Base-by-base conservation (phyloP, 1,140 invertebrate genomes). In the Euglossa dilemma region DNA sequence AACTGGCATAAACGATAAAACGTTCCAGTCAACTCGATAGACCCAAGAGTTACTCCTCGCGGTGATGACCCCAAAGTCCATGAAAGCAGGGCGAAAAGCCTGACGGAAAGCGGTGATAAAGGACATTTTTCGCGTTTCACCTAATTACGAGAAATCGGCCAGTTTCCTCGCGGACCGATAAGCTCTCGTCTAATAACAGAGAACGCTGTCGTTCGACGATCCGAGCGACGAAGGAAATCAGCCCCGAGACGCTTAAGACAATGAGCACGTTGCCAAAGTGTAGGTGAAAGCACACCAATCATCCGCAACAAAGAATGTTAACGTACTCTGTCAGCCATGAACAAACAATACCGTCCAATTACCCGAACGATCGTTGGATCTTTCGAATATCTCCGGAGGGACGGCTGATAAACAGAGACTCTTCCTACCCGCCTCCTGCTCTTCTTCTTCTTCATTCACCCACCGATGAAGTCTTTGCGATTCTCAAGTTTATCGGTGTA, bases 231-330 rank as follows among this genome's bases (percentile, higher is more conserved):
- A 76, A 54, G 54, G 64, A 84, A 87, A 66, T 11, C 52, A 80
- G 85, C 71, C 70, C 85, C 61, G 71, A 71, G 36, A 67, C 71
- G 79, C 36, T 85, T 66, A 82, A 79, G 83, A 88, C 87, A 88
- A 88, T 83, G 87, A 85, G 83, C 78, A 79, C 11, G 73, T 85
- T 88, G 78, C 67, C 83, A 16, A 81, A 85, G 86, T 85, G 70
- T 88, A 87, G 86, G 87, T 89, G 86, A 89, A 89, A 89, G 87
- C 84, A 88, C 76, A 81, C 86, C 86, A 82, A 89, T 89, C 86
- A 89, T 85, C 86, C 64, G 71, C 80, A 78, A 85, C 72, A 71
- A 88, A 79, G 87, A 85, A 87, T 79, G 82, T 87, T 75, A 80
- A 61, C 80, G 66, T 85, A 88, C 75, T 88, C 80, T 25, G 69